Percentiles rank a stretch among this genome's conserved stretches.
Evolutionary conservation across 2,797 vertebrate species (phyloP).

Genomic region (Malacoraja senta): DNA sequence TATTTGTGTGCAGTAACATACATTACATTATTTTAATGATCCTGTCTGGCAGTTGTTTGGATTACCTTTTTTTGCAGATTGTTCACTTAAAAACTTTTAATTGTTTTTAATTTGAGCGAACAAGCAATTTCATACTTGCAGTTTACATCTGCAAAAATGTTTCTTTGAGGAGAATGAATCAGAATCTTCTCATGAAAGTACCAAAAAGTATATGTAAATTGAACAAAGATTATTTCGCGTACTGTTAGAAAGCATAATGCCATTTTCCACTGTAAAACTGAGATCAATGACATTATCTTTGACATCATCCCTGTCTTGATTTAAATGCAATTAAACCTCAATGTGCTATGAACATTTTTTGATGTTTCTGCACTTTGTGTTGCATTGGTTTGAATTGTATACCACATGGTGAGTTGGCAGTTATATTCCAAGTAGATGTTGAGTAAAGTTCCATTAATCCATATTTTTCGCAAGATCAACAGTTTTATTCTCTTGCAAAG

Average conservation of each 20-base stretch:
- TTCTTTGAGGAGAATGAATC: neutral
- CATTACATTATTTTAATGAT: neutral
- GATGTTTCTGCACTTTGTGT: neutral
- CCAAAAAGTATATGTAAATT: neutral
- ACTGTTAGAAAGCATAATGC: neutral
- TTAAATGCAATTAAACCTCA: conserved; percentile 19
- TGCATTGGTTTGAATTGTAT: neutral
- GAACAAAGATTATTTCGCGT: conserved; percentile 4
- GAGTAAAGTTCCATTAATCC: neutral
- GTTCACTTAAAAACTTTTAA: no score
- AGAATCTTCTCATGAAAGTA: conserved; percentile 10
- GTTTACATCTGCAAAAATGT: neutral
- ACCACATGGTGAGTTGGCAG: neutral
- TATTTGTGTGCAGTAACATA: neutral
- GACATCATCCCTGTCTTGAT: neutral
- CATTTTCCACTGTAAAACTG: conserved; percentile 16
- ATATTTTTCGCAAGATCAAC: conserved; percentile 9
- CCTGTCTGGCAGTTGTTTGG: neutral
- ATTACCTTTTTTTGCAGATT: neutral
- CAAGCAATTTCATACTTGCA: neutral
- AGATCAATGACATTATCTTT: conserved; percentile 1
- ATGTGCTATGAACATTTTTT: neutral
- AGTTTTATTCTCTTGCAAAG: neutral
- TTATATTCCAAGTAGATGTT: neutral
- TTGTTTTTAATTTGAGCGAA: neutral